Evolutionary conservation across 2,113 vertebrate species (phyloP).

Genomic region (Lonchura striata): DNA sequence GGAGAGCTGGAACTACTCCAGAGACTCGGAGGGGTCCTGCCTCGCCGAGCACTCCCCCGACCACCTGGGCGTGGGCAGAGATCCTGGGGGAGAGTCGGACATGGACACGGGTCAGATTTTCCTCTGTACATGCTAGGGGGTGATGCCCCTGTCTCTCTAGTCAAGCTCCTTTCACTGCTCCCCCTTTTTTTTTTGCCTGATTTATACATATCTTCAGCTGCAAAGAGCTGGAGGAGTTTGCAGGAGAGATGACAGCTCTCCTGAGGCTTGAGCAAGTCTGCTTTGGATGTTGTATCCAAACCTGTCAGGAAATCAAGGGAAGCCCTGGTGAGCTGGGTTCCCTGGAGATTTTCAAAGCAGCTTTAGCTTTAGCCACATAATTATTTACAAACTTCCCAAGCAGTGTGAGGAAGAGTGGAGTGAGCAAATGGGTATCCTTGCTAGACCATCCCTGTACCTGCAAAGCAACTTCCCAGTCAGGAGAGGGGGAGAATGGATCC

Average conservation of each 20-base stretch:
- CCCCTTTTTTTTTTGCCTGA: neutral
- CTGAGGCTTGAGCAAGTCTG: neutral
- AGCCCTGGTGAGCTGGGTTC: neutral
- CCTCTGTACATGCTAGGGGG: neutral
- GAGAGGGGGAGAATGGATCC: neutral
- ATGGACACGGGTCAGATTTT: constrained; percentile 33
- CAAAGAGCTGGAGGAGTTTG: neutral
- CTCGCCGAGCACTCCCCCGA: constrained; percentile 52
- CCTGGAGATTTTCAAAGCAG: neutral
- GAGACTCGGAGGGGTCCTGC: constrained; percentile 44
- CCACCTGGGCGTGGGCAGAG: constrained; percentile 42
- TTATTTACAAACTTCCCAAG: neutral
- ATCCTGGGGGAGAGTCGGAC: constrained; percentile 54
- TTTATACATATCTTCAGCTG: neutral
- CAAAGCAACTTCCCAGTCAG: neutral
- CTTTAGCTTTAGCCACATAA: neutral
- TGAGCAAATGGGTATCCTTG: neutral
- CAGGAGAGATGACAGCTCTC: constrained; percentile 12
- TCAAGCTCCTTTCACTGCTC: neutral
- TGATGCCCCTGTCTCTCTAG: neutral
- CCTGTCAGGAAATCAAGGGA: constrained; percentile 25
- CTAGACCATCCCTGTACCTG: neutral
- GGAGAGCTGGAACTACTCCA: constrained; percentile 57
- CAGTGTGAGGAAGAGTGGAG: neutral
- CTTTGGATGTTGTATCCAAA: constrained; percentile 4